These are phyloP conservation scores for Sitobion miscanthi DNA, from an alignment of 1,140 invertebrate genomes.

Conservation along the genomic window DNA sequence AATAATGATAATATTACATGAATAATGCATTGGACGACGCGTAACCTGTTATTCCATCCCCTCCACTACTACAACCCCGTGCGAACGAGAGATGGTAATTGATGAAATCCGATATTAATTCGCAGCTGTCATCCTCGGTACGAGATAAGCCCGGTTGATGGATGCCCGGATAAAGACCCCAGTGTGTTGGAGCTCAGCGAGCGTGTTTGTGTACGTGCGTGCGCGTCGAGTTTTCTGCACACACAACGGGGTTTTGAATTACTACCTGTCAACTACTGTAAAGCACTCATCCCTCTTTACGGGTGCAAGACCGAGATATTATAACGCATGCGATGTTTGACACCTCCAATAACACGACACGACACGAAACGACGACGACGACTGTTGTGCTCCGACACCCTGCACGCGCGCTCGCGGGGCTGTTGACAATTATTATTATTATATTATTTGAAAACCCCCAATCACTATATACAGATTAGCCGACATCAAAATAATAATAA, in stretches of 20 bases:
- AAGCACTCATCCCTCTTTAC: slow-evolving; percentile 20
- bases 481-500: neutral
- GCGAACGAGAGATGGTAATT: slow-evolving; percentile 49
- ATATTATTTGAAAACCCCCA: neutral
- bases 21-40: slow-evolving; percentile 42
- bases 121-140: slow-evolving; percentile 56
- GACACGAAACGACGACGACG: neutral
- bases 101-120: slow-evolving; percentile 57
- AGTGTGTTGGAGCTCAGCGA: neutral
- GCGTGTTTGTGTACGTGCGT: neutral
- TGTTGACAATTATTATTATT: neutral
- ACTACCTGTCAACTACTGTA: slow-evolving; percentile 55
- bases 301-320: neutral
- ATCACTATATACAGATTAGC: neutral
- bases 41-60: slow-evolving; percentile 31
- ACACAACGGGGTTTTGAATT: slow-evolving; percentile 47
- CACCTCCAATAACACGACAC: slow-evolving; percentile 46
- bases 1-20: neutral
- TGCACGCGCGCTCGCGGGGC: neutral
- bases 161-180: slow-evolving; percentile 56
- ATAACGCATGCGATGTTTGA: slow-evolving; percentile 36
- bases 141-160: slow-evolving; percentile 49
- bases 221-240: neutral
- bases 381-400: neutral
- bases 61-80: neutral